Percentiles rank a stretch among this genome's conserved stretches.
Evolutionary conservation across 2,797 vertebrate species (phyloP).

Genomic region (Leptodactylus fallax): DNA sequence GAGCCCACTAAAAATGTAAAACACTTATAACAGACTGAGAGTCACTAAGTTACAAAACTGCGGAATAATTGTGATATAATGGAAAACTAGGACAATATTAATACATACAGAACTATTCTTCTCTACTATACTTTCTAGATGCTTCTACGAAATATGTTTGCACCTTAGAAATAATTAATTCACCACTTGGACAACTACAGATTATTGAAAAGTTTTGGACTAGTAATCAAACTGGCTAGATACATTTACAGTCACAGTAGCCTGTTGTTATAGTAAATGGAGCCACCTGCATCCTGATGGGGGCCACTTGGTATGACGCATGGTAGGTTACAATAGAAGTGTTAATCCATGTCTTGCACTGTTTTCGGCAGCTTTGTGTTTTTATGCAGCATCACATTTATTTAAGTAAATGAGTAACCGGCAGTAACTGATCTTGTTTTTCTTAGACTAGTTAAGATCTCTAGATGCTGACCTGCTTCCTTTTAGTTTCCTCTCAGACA

Average conservation of each 20-base stretch:
- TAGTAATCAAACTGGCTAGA: background rate
- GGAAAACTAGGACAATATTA: background rate
- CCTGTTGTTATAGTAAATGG: background rate
- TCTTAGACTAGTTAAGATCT: slow-evolving; percentile 8
- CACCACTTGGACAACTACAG: background rate
- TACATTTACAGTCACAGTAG: background rate
- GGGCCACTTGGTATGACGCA: background rate
- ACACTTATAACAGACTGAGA: background rate
- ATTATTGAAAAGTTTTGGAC: background rate
- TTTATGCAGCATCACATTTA: background rate
- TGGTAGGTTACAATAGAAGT: slow-evolving; percentile 22
- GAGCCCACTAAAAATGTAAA: background rate
- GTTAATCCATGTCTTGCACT: background rate
- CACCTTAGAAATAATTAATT: background rate
- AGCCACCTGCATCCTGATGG: slow-evolving; percentile 32
- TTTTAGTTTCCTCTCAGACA: slow-evolving; percentile 16
- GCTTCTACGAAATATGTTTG: background rate
- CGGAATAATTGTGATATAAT: background rate
- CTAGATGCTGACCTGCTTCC: slow-evolving; percentile 24
- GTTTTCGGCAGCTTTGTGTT: background rate
- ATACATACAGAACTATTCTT: background rate
- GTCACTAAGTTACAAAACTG: background rate
- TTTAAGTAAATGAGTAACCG: slow-evolving; percentile 39
- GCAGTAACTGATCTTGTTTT: slow-evolving; percentile 44
- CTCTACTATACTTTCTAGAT: background rate